Evolutionary conservation across 1,140 invertebrate genomes (phyloP).

Genomic region (Ganaspis sp.): DNA sequence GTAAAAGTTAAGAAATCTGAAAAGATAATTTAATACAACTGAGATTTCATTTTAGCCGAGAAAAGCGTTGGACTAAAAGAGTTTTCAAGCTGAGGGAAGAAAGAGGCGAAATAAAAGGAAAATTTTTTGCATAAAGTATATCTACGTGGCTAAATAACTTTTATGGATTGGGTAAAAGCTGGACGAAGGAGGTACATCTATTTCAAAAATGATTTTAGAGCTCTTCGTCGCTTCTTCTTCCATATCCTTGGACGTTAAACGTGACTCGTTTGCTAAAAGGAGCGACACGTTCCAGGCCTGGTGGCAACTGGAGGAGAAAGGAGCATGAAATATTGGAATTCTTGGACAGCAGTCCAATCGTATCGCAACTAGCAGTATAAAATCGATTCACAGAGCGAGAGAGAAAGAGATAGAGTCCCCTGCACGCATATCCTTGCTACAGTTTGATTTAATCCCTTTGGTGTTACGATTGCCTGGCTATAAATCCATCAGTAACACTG

Average conservation of each 20-base stretch:
- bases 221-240: conserved; percentile 35
- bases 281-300: conserved; percentile 24
- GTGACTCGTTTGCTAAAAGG: conserved; percentile 54
- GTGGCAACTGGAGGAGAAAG: conserved; percentile 38
- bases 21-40: not conserved
- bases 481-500: conserved; percentile 36
- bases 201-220: conserved; percentile 63
- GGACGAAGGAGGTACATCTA: conserved; percentile 51
- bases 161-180: conserved; percentile 27
- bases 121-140: conserved; percentile 14
- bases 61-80: not conserved
- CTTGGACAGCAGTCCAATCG: conserved; percentile 47
- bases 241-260: conserved; percentile 39
- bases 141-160: conserved; percentile 14
- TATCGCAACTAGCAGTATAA: conserved; percentile 35
- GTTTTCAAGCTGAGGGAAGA: not conserved
- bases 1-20: not conserved
- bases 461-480: conserved; percentile 14
- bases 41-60: not conserved
- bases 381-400: not conserved
- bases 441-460: conserved; percentile 23
- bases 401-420: not conserved
- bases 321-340: conserved; percentile 62
- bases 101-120: conserved; percentile 31
- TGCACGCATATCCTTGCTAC: conserved; percentile 29